These are phyloP conservation scores for Drosophila virilis DNA, from an alignment of 1,140 invertebrate species.

Conservation along the genomic window DNA sequence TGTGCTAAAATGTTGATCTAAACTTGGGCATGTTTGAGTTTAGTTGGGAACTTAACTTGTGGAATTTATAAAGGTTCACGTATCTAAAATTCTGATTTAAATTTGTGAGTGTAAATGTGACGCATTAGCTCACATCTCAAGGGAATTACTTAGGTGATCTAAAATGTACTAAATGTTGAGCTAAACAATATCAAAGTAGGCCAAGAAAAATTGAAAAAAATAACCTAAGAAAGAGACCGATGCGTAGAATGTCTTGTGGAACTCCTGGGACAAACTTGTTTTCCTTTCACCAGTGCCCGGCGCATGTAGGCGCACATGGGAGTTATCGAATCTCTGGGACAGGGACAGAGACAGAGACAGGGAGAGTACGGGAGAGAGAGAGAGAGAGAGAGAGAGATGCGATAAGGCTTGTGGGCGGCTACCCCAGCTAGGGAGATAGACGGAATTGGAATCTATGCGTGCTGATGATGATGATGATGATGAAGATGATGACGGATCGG, in stretches of 20 bases:
- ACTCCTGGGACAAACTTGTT: conserved; percentile 3
- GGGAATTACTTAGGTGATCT: too few relatives aligned
- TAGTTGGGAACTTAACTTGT: too few relatives aligned
- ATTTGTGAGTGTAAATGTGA: too few relatives aligned
- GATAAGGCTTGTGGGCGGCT: conserved; percentile 29
- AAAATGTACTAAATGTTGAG: neutral
- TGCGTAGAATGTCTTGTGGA: neutral
- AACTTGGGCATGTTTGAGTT: too few relatives aligned
- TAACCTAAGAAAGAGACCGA: too few relatives aligned
- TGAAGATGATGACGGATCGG: conserved; percentile 12
- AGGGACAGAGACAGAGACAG: neutral
- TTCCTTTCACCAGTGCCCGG: neutral
- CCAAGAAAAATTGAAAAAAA: neutral
- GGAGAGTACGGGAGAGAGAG: neutral
- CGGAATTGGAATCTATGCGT: conserved; percentile 12
- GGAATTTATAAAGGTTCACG: too few relatives aligned
- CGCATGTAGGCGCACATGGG: neutral
- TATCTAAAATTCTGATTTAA: too few relatives aligned
- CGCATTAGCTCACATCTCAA: too few relatives aligned
- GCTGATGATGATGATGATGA: conserved; percentile 13
- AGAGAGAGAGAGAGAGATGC: neutral
- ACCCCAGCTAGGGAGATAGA: conserved; percentile 18
- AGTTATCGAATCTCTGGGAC: neutral
- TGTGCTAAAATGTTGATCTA: too few relatives aligned
- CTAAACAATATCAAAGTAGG: neutral